Percentiles rank a stretch among this genome's conserved stretches.
phyloP scores from a whole-genome alignment of 2,797 vertebrate genomes.

The Pyrocephalus nanus region DNA sequence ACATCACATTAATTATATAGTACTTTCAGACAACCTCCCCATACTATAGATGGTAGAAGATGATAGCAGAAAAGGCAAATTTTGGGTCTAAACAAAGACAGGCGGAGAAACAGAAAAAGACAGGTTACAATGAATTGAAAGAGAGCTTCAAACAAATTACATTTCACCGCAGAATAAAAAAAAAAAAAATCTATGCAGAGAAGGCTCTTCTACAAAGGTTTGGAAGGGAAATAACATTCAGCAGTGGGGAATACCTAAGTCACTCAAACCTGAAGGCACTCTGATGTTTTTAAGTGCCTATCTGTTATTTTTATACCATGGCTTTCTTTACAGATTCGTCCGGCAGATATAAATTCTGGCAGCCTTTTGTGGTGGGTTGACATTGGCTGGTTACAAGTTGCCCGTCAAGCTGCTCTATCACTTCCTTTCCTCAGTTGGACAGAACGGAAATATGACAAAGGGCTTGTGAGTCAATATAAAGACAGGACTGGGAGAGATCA shows the following conservation, averaged over 20 bases:
- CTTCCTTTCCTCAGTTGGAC: background rate
- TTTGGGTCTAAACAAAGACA: background rate
- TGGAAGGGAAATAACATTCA: background rate
- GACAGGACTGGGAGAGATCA: background rate
- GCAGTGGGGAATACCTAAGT: background rate
- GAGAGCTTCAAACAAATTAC: background rate
- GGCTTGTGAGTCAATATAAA: background rate
- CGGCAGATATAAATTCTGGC: background rate
- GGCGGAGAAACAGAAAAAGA: background rate
- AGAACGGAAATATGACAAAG: background rate
- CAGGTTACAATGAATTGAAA: background rate
- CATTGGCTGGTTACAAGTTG: background rate
- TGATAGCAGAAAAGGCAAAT: background rate
- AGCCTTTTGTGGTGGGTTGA: background rate
- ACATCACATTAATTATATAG: background rate
- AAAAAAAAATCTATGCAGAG: background rate
- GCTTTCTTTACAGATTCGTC: background rate
- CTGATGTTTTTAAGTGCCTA: background rate
- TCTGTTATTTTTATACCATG: background rate
- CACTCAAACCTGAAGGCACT: background rate
- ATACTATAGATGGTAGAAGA: no score
- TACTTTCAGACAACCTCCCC: background rate
- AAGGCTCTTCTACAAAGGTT: background rate
- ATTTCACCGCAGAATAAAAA: background rate
- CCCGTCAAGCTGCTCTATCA: background rate